phyloP scores from a whole-genome alignment of 1,140 invertebrate genomes.

The Saccostrea echinata region DNA sequence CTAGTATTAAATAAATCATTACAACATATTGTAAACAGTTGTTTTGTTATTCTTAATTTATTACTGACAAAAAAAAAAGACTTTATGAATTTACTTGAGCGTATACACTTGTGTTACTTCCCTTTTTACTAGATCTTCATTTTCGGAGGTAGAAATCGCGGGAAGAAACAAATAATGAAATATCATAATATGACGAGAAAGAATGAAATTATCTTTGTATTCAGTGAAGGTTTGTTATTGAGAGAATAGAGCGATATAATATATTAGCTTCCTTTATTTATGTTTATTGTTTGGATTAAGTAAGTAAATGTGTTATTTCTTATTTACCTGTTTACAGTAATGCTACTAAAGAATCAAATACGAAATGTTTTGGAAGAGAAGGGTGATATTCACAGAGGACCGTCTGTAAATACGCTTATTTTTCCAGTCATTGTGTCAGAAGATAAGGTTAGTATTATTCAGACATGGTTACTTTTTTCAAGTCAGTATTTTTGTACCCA shows the following conservation, averaged over 20 bases:
- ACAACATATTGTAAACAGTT: too few species aligned
- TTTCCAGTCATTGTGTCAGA: constrained; percentile 4
- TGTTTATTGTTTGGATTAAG: too few species aligned
- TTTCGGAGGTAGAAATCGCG: neutral
- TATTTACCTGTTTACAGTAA: neutral
- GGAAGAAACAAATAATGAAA: constrained; percentile 3
- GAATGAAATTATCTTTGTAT: neutral
- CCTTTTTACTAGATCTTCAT: neutral
- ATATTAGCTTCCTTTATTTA: too few species aligned
- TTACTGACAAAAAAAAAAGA: too few species aligned
- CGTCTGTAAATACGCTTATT: neutral
- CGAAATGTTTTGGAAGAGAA: neutral
- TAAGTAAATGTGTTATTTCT: too few species aligned
- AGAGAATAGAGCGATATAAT: too few species aligned
- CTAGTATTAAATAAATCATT: too few species aligned
- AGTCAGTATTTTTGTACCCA: too few species aligned
- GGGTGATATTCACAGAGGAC: neutral
- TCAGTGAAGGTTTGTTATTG: neutral
- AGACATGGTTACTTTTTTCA: too few species aligned
- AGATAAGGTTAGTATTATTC: neutral
- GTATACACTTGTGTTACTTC: neutral
- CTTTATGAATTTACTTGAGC: too few species aligned
- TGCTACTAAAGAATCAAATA: neutral
- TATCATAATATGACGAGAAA: neutral
- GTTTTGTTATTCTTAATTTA: too few species aligned